phyloP scores from a whole-genome alignment of 2,113 vertebrate species.

The Pelvicachromis taeniatus region DNA sequence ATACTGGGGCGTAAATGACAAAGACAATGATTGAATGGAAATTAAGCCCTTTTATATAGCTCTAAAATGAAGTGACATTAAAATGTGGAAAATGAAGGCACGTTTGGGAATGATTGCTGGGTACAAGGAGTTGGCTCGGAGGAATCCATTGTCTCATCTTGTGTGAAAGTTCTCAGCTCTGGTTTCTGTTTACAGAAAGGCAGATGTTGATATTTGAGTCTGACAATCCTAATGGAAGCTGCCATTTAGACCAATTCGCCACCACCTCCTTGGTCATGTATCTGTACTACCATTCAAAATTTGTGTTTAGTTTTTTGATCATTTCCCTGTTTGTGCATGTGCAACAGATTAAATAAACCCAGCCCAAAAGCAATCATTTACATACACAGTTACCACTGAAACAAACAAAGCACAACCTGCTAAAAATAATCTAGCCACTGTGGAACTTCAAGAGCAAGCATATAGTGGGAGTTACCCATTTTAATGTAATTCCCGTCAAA shows the following conservation, averaged over 20 bases:
- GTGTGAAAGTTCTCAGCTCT: not conserved
- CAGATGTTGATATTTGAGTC: not conserved
- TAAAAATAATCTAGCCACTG: not conserved
- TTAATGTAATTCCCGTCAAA: not conserved
- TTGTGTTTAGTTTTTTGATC: not conserved
- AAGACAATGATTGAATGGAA: slow-evolving; percentile 20
- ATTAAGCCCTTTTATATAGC: not conserved
- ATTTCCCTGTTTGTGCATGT: not conserved
- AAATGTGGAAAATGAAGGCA: not conserved
- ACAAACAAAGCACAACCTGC: not conserved
- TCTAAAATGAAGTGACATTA: not conserved
- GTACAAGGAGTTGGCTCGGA: not conserved
- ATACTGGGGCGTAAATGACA: not conserved
- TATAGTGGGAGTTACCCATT: not conserved
- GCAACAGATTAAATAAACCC: not conserved
- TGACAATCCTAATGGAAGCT: not conserved
- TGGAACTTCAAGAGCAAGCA: not conserved
- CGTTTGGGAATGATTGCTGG: not conserved
- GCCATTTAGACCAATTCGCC: not conserved
- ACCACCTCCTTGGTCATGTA: not conserved
- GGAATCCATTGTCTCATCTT: not conserved
- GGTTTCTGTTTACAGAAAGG: not conserved
- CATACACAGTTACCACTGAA: not conserved
- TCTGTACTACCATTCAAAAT: not conserved
- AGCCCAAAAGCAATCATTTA: not conserved